Conservation (phyloP, 2,888 invertebrate genomes). For the Mantis religiosa region DNA sequence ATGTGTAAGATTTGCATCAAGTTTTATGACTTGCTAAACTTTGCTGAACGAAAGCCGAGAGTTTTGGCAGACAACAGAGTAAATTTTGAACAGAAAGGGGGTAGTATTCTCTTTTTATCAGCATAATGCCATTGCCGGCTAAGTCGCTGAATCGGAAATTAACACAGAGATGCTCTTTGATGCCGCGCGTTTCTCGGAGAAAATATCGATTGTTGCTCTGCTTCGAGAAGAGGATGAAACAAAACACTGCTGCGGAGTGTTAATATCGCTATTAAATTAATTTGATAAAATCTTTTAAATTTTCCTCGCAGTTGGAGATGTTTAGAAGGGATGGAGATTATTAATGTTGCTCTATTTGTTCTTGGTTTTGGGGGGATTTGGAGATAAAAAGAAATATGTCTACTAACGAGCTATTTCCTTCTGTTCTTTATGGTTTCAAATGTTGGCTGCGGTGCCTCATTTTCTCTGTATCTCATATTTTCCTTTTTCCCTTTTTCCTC, state of each 20-base stretch:
- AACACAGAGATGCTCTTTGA: background rate
- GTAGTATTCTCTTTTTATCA: background rate
- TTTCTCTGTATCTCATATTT: background rate
- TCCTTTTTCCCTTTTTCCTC: background rate
- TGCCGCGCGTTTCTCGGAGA: background rate
- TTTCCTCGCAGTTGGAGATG: background rate
- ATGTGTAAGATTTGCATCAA: no score
- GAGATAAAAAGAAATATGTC: background rate
- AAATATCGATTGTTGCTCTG: background rate
- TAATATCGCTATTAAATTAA: background rate
- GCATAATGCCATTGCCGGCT: background rate
- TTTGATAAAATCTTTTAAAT: background rate
- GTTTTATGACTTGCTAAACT: no score
- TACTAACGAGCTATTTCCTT: background rate
- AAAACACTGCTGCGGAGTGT: background rate
- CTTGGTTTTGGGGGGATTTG: background rate
- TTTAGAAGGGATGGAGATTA: background rate
- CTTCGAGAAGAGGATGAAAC: background rate
- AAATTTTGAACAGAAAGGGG: background rate
- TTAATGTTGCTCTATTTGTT: background rate
- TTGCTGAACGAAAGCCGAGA: background rate
- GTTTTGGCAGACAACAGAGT: background rate
- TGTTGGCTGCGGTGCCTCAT: background rate
- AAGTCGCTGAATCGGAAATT: background rate
- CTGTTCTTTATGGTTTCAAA: background rate